A percentile compares a stretch with the other conserved stretches of the same genome.
phyloP scores from a whole-genome alignment of 53 echinoderm and acorn worm species.

The Echinometra lucunter region DNA sequence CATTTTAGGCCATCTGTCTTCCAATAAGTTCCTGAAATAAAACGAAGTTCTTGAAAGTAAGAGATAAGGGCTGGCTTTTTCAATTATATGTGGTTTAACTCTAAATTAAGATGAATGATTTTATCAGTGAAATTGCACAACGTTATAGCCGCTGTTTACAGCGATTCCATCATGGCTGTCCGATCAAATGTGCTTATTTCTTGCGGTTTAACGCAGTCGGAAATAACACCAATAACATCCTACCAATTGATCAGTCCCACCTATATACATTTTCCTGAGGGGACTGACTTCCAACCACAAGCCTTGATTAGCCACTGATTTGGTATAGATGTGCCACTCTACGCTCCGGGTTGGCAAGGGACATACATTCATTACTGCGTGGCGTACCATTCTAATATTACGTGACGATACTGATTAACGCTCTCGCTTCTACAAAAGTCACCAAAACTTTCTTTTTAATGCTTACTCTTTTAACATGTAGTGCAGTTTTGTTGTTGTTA shows the following conservation, averaged over 20 bases:
- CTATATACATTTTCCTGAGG: slow-evolving; percentile 7
- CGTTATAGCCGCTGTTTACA: not conserved
- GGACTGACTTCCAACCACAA: not conserved
- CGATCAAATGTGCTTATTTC: not conserved
- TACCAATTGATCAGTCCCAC: not conserved
- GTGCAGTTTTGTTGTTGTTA: no score
- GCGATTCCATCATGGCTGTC: not conserved
- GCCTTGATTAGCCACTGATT: not conserved
- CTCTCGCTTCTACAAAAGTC: not conserved
- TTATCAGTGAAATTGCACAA: not conserved
- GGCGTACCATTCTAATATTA: not conserved
- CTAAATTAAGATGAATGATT: not conserved
- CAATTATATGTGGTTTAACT: not conserved
- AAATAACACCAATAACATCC: not conserved
- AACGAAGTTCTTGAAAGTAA: not conserved
- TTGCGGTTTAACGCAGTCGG: not conserved
- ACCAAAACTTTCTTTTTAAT: no score
- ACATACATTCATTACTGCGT: not conserved
- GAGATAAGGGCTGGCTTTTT: not conserved
- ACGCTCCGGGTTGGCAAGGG: not conserved
- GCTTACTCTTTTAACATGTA: no score
- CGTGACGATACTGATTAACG: not conserved
- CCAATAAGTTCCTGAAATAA: no score
- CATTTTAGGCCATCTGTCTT: not conserved
- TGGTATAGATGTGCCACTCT: not conserved